Percentiles rank a stretch among this genome's conserved stretches.
Evolutionary conservation across 2,113 vertebrate species (phyloP).

Genomic region (Octodon degus): DNA sequence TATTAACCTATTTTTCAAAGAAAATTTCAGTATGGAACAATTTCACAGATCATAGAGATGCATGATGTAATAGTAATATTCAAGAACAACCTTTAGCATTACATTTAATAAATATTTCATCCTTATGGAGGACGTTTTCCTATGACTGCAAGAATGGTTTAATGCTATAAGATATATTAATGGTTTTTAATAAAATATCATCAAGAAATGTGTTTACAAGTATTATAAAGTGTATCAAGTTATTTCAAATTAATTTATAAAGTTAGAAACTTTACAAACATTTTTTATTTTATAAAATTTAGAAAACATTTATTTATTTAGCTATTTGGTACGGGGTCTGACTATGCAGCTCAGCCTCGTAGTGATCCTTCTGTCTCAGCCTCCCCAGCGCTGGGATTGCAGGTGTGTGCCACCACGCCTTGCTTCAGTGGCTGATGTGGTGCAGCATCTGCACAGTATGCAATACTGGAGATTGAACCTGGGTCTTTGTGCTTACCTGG

Average conservation of each 20-base stretch:
- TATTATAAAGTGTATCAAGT: constrained; percentile 1
- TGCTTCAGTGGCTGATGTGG: too few species aligned
- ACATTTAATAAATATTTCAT: not conserved
- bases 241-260: not conserved
- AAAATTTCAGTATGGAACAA: not conserved
- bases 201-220: not conserved
- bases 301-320: too few species aligned
- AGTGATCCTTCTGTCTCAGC: too few species aligned
- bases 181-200: not conserved
- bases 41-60: not conserved
- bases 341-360: too few species aligned
- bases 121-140: not conserved
- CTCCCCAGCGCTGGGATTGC: too few species aligned
- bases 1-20: not conserved
- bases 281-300: not conserved
- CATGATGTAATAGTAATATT: not conserved
- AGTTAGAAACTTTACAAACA: not conserved
- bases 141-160: not conserved
- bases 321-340: too few species aligned
- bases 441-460: too few species aligned
- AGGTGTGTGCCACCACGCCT: too few species aligned
- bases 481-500: too few species aligned
- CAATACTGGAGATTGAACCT: too few species aligned
- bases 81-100: not conserved
- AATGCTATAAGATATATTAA: constrained; percentile 7